Conservation (phyloP, 2,888 invertebrate genomes). For the Cheilosia vulpina region DNA sequence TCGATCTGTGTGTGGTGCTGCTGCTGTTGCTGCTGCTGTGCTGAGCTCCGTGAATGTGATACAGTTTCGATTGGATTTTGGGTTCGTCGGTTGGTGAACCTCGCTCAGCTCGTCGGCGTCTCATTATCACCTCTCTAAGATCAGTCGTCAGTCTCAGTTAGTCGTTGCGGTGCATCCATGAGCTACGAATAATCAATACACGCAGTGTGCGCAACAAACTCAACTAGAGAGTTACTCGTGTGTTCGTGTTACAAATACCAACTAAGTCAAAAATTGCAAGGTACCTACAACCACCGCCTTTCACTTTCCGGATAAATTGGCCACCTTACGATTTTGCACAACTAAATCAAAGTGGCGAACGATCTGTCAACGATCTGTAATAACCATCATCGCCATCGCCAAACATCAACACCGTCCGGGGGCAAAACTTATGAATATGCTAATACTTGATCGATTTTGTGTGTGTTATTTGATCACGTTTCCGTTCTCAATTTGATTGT, state of each 20-base stretch:
- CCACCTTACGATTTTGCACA: slow-evolving; percentile 17
- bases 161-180: slow-evolving; percentile 71
- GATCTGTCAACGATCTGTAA: slow-evolving; percentile 63
- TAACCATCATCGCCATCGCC: slow-evolving; percentile 57
- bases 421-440: slow-evolving; percentile 76
- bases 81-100: slow-evolving; percentile 62
- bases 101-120: slow-evolving; percentile 61
- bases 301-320: slow-evolving; percentile 62
- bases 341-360: slow-evolving; percentile 35
- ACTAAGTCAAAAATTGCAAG: too few relatives aligned
- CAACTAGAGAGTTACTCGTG: slow-evolving; percentile 58
- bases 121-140: slow-evolving; percentile 75
- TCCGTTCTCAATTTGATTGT: slow-evolving; percentile 32
- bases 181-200: slow-evolving; percentile 68
- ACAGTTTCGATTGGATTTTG: slow-evolving; percentile 74
- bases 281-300: slow-evolving; percentile 28
- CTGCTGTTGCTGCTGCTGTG: slow-evolving; percentile 21
- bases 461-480: slow-evolving; percentile 62
- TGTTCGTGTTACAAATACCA: slow-evolving; percentile 46
- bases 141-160: slow-evolving; percentile 72
- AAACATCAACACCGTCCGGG: slow-evolving; percentile 1
- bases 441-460: slow-evolving; percentile 63
- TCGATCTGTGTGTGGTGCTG: slow-evolving; percentile 32
- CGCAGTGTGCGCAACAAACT: slow-evolving; percentile 32
- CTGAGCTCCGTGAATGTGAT: slow-evolving; percentile 58